Evolutionary conservation across 2,888 invertebrate genomes (phyloP).

Genomic region (Girardia tigrina): DNA sequence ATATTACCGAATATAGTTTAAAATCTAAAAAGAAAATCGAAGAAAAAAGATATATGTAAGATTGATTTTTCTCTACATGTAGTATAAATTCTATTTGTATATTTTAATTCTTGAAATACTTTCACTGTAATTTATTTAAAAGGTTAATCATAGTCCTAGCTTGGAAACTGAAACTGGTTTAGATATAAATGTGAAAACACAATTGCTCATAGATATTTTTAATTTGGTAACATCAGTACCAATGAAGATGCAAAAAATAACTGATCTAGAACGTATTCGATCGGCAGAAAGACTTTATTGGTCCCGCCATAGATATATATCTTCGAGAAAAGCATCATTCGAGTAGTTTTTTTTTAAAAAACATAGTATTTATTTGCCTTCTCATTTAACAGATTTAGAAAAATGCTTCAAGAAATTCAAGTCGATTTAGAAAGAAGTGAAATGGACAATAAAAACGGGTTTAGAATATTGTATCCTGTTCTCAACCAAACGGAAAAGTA

Average conservation of each 20-base stretch:
- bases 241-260: background rate
- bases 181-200: background rate
- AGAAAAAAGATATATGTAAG: too few relatives aligned
- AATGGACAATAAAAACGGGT: background rate
- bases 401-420: background rate
- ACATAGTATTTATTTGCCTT: too few relatives aligned
- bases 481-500: background rate
- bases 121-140: background rate
- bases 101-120: too few relatives aligned
- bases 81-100: too few relatives aligned
- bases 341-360: too few relatives aligned
- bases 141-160: conserved; percentile 27
- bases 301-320: background rate
- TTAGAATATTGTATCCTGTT: background rate
- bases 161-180: background rate
- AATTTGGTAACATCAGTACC: background rate
- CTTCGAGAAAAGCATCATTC: background rate
- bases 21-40: too few relatives aligned
- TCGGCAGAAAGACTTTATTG: conserved; percentile 9
- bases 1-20: too few relatives aligned
- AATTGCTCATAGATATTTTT: conserved; percentile 6
- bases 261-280: background rate
- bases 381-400: background rate
- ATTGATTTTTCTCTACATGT: too few relatives aligned
- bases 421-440: background rate